Base-by-base conservation (phyloP, 2,888 invertebrate species). In the Tinea pellionella region DNA sequence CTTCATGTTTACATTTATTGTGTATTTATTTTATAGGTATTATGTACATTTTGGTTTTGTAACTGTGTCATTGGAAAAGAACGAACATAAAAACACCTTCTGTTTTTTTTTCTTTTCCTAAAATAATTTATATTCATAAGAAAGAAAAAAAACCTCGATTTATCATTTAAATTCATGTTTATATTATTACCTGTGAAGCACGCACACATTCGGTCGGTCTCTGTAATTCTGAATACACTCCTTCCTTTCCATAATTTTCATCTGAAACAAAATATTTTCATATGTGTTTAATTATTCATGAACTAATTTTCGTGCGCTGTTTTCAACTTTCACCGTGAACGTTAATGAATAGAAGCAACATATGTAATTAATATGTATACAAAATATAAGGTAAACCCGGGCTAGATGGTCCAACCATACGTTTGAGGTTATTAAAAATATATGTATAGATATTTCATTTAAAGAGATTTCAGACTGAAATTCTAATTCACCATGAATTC, bases 1-100 rank as follows among this genome's bases (percentile, higher is more conserved):
- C 55, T n/a, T n/a, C n/a, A n/a, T 55, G 55, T 55, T 18, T 24
- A 55, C 55, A 24, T 11, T 55, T n/a, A 47, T 47, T 18, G 47
- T 37, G 37, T 37, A 9, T 37, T 37, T 37, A 37, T 37, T 6
- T n/a, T 37, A 37, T 37, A 2, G 37, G 9, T 37, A n/a, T 37
- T 37, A 37, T n/a, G n/a, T 37, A 12, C 2, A 37, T 9, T 37
- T 37, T 37, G 37, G 37, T 37, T 37, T 37, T 37, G 37, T 37
- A 37, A 37, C 37, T 37, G 6, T 24, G 24, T 24, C 24, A 24
- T 37, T 37, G n/a, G 37, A 6, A 37, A 37, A 37, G 37, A n/a
- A 37, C 37, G 24, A 24, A 24, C 24, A 24, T 24, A 24, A 24
- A 6, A 24, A 2, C 6, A 6, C 2, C 24, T 24, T 24, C 6